Conservation (phyloP, 1,140 invertebrate genomes). For the Coelopa frigida region DNA sequence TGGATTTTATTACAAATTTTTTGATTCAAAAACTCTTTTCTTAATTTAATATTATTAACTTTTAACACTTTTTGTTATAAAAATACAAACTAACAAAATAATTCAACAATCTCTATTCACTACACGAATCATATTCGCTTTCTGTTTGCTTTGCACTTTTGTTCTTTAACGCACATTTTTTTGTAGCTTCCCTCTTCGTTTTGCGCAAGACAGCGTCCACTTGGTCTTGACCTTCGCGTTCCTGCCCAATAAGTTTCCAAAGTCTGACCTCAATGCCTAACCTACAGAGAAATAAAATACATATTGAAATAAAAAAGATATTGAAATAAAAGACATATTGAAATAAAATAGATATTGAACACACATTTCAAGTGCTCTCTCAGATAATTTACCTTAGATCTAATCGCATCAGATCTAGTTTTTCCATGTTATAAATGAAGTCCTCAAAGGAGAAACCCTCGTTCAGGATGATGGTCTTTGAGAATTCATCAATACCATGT, state of each 20-base stretch:
- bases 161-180: conserved; percentile 7
- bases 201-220: conserved; percentile 15
- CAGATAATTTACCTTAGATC: conserved; percentile 55
- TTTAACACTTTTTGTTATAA: conserved; percentile 1
- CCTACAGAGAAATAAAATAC: conserved; percentile 12
- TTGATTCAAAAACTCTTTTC: conserved; percentile 9
- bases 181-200: conserved; percentile 10
- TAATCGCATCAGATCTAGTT: conserved; percentile 68
- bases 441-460: conserved; percentile 76
- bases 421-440: conserved; percentile 62
- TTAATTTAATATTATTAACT: conserved; percentile 13
- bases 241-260: conserved; percentile 39
- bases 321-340: neutral
- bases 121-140: conserved; percentile 42
- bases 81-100: conserved; percentile 29
- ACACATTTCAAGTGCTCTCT: neutral
- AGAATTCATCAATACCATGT: conserved; percentile 51
- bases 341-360: neutral
- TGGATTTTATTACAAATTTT: conserved; percentile 2
- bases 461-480: conserved; percentile 56
- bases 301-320: neutral
- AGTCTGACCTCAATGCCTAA: conserved; percentile 39
- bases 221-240: conserved; percentile 22
- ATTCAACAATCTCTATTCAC: conserved; percentile 31
- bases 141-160: conserved; percentile 31